Percentiles rank a stretch among this genome's conserved stretches.
phyloP scores from a whole-genome alignment of 2,888 invertebrate genomes.

The Sesamia inferens region DNA sequence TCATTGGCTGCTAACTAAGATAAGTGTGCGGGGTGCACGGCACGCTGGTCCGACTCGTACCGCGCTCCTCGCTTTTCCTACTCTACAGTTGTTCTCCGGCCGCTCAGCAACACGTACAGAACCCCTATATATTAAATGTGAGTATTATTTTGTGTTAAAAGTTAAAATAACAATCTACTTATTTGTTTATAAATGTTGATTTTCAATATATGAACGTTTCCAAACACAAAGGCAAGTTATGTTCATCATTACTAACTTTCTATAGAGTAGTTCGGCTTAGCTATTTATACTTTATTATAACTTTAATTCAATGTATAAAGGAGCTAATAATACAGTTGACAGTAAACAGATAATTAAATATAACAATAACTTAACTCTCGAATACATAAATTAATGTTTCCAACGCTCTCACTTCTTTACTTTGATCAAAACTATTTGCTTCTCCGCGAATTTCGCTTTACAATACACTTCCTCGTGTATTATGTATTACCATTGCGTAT shows the following conservation, averaged over 20 bases:
- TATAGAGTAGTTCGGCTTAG: too few relatives aligned
- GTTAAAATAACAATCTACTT: not conserved
- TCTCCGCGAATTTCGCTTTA: conserved; percentile 11
- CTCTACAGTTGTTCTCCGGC: conserved; percentile 53
- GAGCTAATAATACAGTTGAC: too few relatives aligned
- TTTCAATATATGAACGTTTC: too few relatives aligned
- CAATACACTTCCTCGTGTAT: not conserved
- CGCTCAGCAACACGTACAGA: conserved; percentile 41
- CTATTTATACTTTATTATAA: too few relatives aligned
- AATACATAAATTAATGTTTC: not conserved
- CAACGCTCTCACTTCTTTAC: not conserved
- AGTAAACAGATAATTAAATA: too few relatives aligned
- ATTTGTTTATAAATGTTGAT: too few relatives aligned
- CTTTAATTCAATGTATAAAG: too few relatives aligned
- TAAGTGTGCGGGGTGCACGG: conserved; percentile 57
- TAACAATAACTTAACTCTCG: not conserved
- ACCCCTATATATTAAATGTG: conserved; percentile 30
- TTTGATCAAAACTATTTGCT: not conserved
- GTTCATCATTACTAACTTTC: too few relatives aligned
- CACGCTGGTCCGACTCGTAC: conserved; percentile 29
- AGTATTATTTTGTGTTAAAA: conserved; percentile 34
- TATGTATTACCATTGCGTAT: conserved; percentile 6
- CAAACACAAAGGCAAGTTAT: too few relatives aligned
- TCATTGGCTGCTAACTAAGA: conserved; percentile 67
- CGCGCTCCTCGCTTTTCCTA: conserved; percentile 47